Evolutionary conservation across 2,113 vertebrate species (phyloP), one percentile per base, ranked within the genome.

Genomic region (Pomatostomus ruficeps): DNA sequence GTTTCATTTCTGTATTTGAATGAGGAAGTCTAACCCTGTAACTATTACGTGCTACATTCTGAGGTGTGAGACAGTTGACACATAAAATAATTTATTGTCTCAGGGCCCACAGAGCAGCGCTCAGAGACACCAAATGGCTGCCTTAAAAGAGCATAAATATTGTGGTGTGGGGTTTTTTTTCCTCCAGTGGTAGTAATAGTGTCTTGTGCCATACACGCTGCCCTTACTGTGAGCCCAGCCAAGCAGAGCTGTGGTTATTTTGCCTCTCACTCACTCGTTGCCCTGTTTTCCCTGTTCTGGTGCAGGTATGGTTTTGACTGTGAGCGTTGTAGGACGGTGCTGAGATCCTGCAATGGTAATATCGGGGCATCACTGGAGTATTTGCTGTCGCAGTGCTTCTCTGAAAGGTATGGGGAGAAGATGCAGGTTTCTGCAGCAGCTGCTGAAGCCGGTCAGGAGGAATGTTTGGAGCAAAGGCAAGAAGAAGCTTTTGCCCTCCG

Each of bases 301-400:
- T 96, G 29, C 84, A 99, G 99, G 92, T 99, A 99, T 76, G 99
- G 99, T 14, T 99, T 99, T 97, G 97, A 99, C 91, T 95, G 96
- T 19, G 99, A 99, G 38, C 98, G 96, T 18, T 98, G 99, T 89
- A 98, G 97, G 63, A 95, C 89, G 12, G 98, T 98, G 2, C 95
- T 99, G 89, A 97, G 98, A 73, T 88, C 97, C 21, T 98, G 98
- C 80, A 97, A 98, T 35, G 98, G 99, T 31, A 99, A 99, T 31
- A 98, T 99, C 21, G 99, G 99, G 20, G 97, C 97, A 11, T 99
- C 99, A 1, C 40, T 99, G 85, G 99, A 99, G 62, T 94, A 97
- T 61, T 98, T 99, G 23, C 98, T 99, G 5, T 90, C 82, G 25
- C 98, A 99, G 95, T 98, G 99, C 85, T 99, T 99, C 88, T 94